phyloP scores from a whole-genome alignment of 1,140 invertebrate genomes.

The Drosophila seguyi region DNA sequence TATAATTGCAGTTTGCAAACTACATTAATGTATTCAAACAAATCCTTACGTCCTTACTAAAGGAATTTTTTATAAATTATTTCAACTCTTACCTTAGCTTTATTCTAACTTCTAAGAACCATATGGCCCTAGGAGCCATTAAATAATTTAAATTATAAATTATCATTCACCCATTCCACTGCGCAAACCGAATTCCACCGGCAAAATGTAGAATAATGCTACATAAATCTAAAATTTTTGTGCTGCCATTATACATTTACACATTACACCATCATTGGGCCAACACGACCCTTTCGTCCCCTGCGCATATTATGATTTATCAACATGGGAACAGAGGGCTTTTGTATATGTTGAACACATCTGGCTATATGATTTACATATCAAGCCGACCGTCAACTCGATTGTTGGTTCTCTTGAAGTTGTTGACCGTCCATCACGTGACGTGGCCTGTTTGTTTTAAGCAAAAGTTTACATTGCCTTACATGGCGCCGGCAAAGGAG shows the following conservation, averaged over 20 bases:
- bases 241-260: slow-evolving; percentile 27
- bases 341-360: slow-evolving; percentile 41
- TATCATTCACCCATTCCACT: neutral
- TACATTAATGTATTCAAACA: too few relatives aligned
- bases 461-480: slow-evolving; percentile 61
- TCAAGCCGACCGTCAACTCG: slow-evolving; percentile 54
- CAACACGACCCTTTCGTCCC: neutral
- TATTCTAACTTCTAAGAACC: too few relatives aligned
- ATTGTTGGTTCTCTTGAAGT: slow-evolving; percentile 53
- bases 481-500: slow-evolving; percentile 9
- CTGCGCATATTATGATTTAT: slow-evolving; percentile 43
- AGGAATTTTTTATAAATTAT: neutral
- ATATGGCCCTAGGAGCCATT: too few relatives aligned
- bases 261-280: slow-evolving; percentile 8
- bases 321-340: slow-evolving; percentile 31
- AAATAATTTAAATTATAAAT: slow-evolving; percentile 1
- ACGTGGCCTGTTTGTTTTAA: slow-evolving; percentile 71
- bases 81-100: neutral
- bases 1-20: too few relatives aligned
- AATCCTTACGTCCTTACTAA: too few relatives aligned
- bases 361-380: slow-evolving; percentile 71
- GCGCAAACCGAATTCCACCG: neutral
- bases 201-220: slow-evolving; percentile 12
- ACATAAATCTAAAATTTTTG: slow-evolving; percentile 36
- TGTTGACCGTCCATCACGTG: slow-evolving; percentile 73